Conservation (phyloP, 2,888 invertebrate species). For the Junonia oenone region DNA sequence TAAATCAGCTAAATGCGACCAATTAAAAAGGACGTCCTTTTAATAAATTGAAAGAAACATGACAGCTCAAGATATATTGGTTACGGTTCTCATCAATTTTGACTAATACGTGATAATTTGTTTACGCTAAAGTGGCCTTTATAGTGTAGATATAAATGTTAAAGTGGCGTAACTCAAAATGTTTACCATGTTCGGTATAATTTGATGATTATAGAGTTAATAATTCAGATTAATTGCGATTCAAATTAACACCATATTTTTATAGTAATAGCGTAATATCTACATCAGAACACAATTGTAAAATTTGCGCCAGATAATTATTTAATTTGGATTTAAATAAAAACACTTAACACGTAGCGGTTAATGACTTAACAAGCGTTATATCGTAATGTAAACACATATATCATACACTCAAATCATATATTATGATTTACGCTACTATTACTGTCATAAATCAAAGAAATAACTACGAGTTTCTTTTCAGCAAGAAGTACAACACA, state of each 20-base stretch:
- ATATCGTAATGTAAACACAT: neutral
- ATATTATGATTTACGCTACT: no score
- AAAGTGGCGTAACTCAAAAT: neutral
- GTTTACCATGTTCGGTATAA: neutral
- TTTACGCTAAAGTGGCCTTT: neutral
- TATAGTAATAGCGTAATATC: neutral
- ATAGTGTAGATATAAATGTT: neutral
- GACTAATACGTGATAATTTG: neutral
- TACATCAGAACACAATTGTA: neutral
- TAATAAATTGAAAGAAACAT: neutral
- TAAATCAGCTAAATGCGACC: constrained; percentile 2
- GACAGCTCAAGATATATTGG: neutral
- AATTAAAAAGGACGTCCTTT: constrained; percentile 11
- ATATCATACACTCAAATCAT: no score
- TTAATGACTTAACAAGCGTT: neutral
- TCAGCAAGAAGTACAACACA: no score
- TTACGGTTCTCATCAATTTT: neutral
- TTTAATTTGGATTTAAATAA: neutral
- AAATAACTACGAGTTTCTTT: no score
- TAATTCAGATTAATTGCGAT: constrained; percentile 1
- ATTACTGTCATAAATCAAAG: no score
- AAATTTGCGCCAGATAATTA: neutral
- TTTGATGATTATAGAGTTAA: constrained; percentile 1
- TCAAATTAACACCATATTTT: constrained; percentile 2
- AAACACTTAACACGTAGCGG: neutral